phyloP scores from a whole-genome alignment of 1,140 invertebrate species.

The Belonocnema kinseyi region DNA sequence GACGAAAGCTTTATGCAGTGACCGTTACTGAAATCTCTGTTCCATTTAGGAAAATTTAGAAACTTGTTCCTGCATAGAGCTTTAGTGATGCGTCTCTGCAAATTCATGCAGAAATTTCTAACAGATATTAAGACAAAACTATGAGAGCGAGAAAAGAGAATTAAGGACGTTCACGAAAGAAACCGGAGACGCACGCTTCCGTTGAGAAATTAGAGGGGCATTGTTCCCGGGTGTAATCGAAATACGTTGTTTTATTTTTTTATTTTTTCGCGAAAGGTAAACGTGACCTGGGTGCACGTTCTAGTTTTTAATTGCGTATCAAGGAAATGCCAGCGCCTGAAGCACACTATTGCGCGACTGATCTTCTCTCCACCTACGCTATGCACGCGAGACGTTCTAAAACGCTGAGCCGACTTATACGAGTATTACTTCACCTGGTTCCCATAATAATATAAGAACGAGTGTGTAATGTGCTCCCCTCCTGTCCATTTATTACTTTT shows the following conservation, averaged over 20 bases:
- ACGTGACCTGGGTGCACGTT: conserved; percentile 27
- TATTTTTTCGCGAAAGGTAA: conserved; percentile 7
- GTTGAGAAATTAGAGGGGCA: conserved; percentile 17
- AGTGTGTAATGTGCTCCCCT: background rate
- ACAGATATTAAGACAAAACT: conserved; percentile 6
- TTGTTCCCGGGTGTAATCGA: conserved; percentile 18
- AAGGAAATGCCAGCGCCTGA: conserved; percentile 13
- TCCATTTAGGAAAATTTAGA: too few species aligned
- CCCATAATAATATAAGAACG: background rate
- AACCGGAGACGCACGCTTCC: conserved; percentile 26
- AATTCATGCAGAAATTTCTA: background rate
- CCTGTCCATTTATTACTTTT: background rate
- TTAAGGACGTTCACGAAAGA: background rate
- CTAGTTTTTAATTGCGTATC: conserved; percentile 31
- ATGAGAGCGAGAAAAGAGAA: conserved; percentile 10
- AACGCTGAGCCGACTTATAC: background rate
- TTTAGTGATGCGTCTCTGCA: too few species aligned
- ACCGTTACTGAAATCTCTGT: too few species aligned
- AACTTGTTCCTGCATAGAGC: too few species aligned
- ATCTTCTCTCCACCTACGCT: conserved; percentile 24
- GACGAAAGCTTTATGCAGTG: too few species aligned
- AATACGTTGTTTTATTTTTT: conserved; percentile 20
- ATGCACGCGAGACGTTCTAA: background rate
- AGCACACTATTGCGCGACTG: conserved; percentile 16
- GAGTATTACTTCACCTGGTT: conserved; percentile 24